phyloP scores from a whole-genome alignment of 2,113 vertebrate species.

The Corythoichthys intestinalis region DNA sequence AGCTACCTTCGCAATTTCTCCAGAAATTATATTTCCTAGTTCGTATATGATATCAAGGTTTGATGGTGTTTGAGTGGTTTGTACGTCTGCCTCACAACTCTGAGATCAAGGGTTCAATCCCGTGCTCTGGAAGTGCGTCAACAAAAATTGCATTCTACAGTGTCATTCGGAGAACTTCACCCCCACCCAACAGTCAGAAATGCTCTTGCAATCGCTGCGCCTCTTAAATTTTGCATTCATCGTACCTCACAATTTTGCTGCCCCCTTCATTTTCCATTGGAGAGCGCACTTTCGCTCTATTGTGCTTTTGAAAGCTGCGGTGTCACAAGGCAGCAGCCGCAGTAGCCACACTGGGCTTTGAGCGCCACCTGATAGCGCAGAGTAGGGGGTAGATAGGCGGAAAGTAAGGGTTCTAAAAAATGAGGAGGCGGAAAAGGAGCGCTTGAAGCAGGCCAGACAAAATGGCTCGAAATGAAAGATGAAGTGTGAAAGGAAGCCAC shows the following conservation, averaged over 20 bases:
- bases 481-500: constrained; percentile 12
- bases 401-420: constrained; percentile 19
- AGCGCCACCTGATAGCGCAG: constrained; percentile 42
- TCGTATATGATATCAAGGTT: no score
- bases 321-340: constrained; percentile 8
- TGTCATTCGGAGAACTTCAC: no score
- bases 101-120: no score
- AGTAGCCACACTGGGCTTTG: constrained; percentile 23
- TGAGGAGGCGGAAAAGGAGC: constrained; percentile 23
- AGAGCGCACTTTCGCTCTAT: not conserved
- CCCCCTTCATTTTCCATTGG: not conserved
- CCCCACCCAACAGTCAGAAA: not conserved
- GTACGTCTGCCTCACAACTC: no score
- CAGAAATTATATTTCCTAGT: no score
- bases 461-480: constrained; percentile 26
- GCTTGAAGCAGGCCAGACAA: constrained; percentile 6
- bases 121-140: no score
- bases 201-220: not conserved
- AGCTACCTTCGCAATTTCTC: no score
- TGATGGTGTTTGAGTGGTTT: no score
- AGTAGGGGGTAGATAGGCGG: constrained; percentile 25
- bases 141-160: no score
- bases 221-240: not conserved
- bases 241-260: not conserved
- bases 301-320: constrained; percentile 16